These are phyloP conservation scores for Myotis davidii DNA, from an alignment of 2,113 vertebrate genomes.

Conservation along the genomic window DNA sequence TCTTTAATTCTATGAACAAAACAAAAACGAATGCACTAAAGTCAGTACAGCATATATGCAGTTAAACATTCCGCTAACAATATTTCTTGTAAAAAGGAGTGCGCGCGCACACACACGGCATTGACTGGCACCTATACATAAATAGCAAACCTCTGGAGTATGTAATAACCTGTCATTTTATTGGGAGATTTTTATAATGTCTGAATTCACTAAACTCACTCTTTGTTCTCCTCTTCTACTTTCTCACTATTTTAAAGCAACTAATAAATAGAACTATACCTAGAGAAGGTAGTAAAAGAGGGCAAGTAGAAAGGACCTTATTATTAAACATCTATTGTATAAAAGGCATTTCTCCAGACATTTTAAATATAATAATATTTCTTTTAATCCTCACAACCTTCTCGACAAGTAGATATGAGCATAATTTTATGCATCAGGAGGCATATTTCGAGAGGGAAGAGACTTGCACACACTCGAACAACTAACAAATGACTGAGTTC, in stretches of 20 bases:
- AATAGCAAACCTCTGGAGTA: neutral
- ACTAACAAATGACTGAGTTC: neutral
- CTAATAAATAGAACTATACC: neutral
- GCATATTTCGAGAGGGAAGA: neutral
- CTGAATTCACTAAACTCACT: slow-evolving; percentile 62
- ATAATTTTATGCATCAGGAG: neutral
- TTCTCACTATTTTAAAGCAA: slow-evolving; percentile 50
- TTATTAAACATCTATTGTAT: slow-evolving; percentile 10
- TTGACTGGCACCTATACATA: neutral
- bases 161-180: slow-evolving; percentile 50
- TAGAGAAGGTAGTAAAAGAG: neutral
- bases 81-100: neutral
- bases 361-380: slow-evolving; percentile 13
- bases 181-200: slow-evolving; percentile 56
- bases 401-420: slow-evolving; percentile 34
- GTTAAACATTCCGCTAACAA: neutral
- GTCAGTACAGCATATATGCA: neutral
- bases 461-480: neutral
- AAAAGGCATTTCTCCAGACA: neutral
- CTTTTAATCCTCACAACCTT: slow-evolving; percentile 12
- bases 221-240: slow-evolving; percentile 31
- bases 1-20: slow-evolving; percentile 27
- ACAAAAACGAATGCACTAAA: neutral
- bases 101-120: neutral
- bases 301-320: neutral